Base-by-base conservation (phyloP, 2,113 vertebrate genomes). In the Barnardius zonarius region DNA sequence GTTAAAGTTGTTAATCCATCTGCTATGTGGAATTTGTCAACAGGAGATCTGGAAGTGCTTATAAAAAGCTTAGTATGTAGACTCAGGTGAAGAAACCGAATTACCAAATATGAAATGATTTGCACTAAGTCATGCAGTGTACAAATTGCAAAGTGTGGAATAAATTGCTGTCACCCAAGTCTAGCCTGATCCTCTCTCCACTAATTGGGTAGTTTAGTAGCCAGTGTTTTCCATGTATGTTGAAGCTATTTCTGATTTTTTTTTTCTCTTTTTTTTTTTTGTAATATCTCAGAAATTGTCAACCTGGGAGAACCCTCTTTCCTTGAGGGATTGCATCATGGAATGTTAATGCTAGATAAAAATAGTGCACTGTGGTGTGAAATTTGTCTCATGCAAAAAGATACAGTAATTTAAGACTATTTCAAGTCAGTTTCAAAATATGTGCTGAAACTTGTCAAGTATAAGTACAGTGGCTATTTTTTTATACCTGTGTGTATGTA, bases 291-390 rank as follows among this genome's bases (percentile, higher is more conserved):
- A 49, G 24, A 93, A 94, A 49, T 83, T 93, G n/a, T 83, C 48
- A 92, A 5, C 17, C 44, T 19, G 31, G 67, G 72, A 88, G 78
- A 90, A 52, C 28, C 16, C 16, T 90, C 35, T 83, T 85, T 55
- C 1, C 0, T 37, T 89, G 79, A 76, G 27, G 52, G 82, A 63
- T 90, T 8, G 3, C 28, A 44, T 85, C 4, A 5, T 31, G n/a
- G 22, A 62, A 54, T 93, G 79, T 83, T 95, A 94, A 83, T 94
- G 68, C 59, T 83, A 77, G 75, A 93, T 95, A 95, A 92, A 94
- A 96, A 88, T 83, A 79, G 82, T 79, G 57, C 35, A 23, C 48
- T 63, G 39, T 85, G 78, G 87, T 82, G 76, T 93, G 90, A 88
- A 92, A 88, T 37, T 94, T 82, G 25, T 83, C 83, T 88, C 46